Evolutionary conservation across 1,140 invertebrate genomes (phyloP), one percentile per base, ranked within the genome.

Genomic region (Galleria mellonella): DNA sequence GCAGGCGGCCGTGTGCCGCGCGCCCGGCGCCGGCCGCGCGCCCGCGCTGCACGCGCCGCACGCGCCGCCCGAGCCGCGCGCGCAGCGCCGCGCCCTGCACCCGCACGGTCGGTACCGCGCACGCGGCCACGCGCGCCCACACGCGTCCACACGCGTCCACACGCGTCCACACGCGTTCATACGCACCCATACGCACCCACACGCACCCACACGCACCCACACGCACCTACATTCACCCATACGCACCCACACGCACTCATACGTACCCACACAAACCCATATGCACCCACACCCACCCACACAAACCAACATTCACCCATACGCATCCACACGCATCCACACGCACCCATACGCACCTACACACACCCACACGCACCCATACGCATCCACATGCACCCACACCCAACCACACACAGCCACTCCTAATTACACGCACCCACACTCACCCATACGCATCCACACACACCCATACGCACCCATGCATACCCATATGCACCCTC

Each of bases 1-100:
- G 48, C 97, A 98, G 77, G 91, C 93, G 3, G 94, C 96, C 64
- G 94, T 97, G 32, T 95, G 94, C 53, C 87, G 85, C 30, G 73
- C 88, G 10, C 78, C 87, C 2, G 83, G 89, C 11, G 88, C 89
- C 2, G 87, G 87, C 32, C 88, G 93, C 43, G 58, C 72, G 8
- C 87, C 91, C 5, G 90, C 91, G 4, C 90, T 91, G 4, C 90
- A n/a, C n/a, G n/a, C 92, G 8, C 94, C 93, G 59, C 94, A 94
- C 2, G 91, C 92, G 4, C 87, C 88, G 29, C 56, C 87, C 33
- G 14, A 13, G 10, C 8, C 7, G 1, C 35, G 14, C 11, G 70
- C 78, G 0, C 37, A 43, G 4, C 40, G 77, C 0, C 48, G 74
- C 15, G 55, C 62, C 38, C 63, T 72, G 29, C 76, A 71, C 2